Percentiles rank a stretch among this genome's conserved stretches.
phyloP scores from a whole-genome alignment of 2,888 invertebrate species.

The Diadegma fenestrale region DNA sequence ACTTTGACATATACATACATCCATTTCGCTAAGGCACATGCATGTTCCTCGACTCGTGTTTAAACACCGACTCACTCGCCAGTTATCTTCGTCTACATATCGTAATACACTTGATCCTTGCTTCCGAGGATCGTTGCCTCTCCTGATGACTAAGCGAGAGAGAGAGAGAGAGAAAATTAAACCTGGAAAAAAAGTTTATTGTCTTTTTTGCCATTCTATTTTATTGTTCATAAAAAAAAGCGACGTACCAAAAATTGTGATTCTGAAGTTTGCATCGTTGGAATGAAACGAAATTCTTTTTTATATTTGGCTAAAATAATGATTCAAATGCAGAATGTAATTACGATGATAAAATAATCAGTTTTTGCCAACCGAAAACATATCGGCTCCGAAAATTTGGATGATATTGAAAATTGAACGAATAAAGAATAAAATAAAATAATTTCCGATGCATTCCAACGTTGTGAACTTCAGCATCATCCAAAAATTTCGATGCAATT shows the following conservation, averaged over 20 bases:
- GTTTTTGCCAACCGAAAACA: too few species aligned
- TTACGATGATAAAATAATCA: too few species aligned
- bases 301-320: too few species aligned
- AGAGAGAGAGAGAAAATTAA: background rate
- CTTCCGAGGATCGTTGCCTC: background rate
- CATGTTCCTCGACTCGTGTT: slow-evolving; percentile 19
- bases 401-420: too few species aligned
- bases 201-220: background rate
- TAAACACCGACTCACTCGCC: slow-evolving; percentile 11
- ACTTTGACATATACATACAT: background rate
- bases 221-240: background rate
- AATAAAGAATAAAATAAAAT: too few species aligned
- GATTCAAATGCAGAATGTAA: too few species aligned
- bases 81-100: slow-evolving; percentile 20
- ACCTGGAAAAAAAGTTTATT: background rate
- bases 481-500: background rate
- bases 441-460: too few species aligned
- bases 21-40: background rate
- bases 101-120: slow-evolving; percentile 6
- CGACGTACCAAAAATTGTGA: background rate
- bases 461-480: too few species aligned
- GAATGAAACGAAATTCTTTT: too few species aligned
- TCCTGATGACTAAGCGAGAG: background rate
- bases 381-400: too few species aligned
- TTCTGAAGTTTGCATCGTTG: too few species aligned